Evolutionary conservation across 1,140 invertebrate species (phyloP).

Genomic region (Hycleus phaleratus): DNA sequence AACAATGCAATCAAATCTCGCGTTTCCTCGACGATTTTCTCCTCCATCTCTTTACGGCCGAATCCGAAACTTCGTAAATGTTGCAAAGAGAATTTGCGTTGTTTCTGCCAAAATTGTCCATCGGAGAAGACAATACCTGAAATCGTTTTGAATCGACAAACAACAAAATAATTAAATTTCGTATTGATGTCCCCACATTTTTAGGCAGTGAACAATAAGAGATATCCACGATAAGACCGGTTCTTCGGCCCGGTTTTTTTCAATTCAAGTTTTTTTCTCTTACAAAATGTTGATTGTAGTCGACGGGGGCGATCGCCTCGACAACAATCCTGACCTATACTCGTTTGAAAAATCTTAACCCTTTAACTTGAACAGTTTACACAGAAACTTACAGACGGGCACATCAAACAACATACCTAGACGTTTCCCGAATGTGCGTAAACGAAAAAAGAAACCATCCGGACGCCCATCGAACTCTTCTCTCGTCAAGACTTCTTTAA

Average conservation of each 20-base stretch:
- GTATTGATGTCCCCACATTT: neutral
- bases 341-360: constrained; percentile 7
- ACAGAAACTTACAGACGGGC: constrained; percentile 12
- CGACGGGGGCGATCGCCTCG: neutral
- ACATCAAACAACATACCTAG: constrained; percentile 44
- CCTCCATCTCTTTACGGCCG: constrained; percentile 51
- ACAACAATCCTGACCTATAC: constrained; percentile 10
- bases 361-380: neutral
- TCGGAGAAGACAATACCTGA: constrained; percentile 44
- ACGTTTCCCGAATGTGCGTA: constrained; percentile 55
- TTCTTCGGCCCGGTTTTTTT: neutral
- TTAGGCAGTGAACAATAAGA: constrained; percentile 3
- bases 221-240: constrained; percentile 5
- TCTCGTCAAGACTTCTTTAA: constrained; percentile 50
- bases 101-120: constrained; percentile 51
- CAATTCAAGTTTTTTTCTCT: neutral
- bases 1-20: constrained; percentile 43
- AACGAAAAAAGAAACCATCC: constrained; percentile 57
- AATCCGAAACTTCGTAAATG: constrained; percentile 56
- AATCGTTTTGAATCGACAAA: neutral
- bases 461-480: constrained; percentile 64
- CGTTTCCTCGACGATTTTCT: constrained; percentile 51
- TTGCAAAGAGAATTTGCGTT: constrained; percentile 54
- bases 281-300: neutral
- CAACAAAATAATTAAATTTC: neutral